These are phyloP conservation scores for Melanostigma gelatinosum DNA, from an alignment of 2,113 vertebrate genomes.

Conservation along the genomic window DNA sequence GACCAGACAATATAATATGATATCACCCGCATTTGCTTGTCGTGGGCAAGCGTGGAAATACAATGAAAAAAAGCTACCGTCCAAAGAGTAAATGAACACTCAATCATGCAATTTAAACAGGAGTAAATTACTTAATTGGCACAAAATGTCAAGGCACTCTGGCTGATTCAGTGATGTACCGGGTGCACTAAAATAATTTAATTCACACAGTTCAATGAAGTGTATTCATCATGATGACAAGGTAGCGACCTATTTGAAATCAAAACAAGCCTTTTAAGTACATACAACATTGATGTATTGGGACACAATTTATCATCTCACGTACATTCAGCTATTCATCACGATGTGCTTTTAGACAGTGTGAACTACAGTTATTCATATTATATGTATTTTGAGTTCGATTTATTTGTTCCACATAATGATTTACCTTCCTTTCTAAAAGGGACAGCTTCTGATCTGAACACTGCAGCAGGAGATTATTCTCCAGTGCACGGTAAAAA, in stretches of 20 bases:
- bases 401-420: background rate
- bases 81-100: slow-evolving; percentile 7
- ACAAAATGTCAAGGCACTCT: slow-evolving; percentile 20
- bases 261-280: slow-evolving; percentile 12
- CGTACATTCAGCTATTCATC: background rate
- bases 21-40: background rate
- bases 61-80: background rate
- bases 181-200: slow-evolving; percentile 14
- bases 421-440: background rate
- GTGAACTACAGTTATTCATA: background rate
- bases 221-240: slow-evolving; percentile 19
- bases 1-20: background rate
- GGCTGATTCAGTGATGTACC: slow-evolving; percentile 31
- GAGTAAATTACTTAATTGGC: slow-evolving; percentile 35
- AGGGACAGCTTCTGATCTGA: background rate
- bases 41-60: background rate
- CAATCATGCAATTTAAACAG: slow-evolving; percentile 38
- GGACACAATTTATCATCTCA: background rate
- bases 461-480: background rate
- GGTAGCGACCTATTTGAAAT: background rate
- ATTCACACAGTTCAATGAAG: slow-evolving; percentile 10
- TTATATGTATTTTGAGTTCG: background rate
- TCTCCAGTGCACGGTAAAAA: background rate
- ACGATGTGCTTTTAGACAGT: background rate
- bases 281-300: background rate